A percentile compares a stretch with the other conserved stretches of the same genome.
Evolutionary conservation across 37 sponge, comb jelly and placozoan genomes (phyloP).

Genomic region (Cliona cf. orientalis): DNA sequence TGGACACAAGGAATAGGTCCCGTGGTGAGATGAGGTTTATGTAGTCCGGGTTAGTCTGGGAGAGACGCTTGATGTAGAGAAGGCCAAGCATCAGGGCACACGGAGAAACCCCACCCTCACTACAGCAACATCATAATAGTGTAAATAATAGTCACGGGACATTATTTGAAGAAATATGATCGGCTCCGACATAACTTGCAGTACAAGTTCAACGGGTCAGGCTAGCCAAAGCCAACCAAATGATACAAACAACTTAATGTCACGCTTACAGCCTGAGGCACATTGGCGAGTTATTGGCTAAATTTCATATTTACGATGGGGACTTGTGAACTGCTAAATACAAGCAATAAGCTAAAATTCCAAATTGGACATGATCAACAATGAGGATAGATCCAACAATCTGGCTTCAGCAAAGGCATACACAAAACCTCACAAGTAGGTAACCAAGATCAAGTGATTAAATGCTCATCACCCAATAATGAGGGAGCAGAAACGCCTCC

Average conservation of each 20-base stretch:
- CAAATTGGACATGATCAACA: too few species aligned
- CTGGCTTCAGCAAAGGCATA: neutral
- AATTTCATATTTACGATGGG: too few species aligned
- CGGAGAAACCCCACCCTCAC: slow-evolving; percentile 73
- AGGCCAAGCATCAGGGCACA: slow-evolving; percentile 75
- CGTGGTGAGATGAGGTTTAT: slow-evolving; percentile 32
- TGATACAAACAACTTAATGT: too few species aligned
- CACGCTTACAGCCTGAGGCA: too few species aligned
- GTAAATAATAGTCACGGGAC: neutral
- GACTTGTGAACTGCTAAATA: too few species aligned
- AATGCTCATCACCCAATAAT: too few species aligned
- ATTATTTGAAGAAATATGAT: neutral
- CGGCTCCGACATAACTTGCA: neutral
- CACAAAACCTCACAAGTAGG: neutral
- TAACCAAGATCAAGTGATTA: too few species aligned
- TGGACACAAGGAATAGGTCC: slow-evolving; percentile 68
- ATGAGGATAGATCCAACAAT: too few species aligned
- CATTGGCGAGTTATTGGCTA: too few species aligned
- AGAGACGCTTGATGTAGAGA: slow-evolving; percentile 70
- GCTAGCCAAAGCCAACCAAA: neutral
- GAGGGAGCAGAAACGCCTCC: neutral
- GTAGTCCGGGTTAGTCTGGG: slow-evolving; percentile 51
- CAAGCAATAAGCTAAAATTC: too few species aligned
- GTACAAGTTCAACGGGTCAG: neutral
- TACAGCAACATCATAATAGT: neutral